Conservation (phyloP, 2,113 vertebrate species). For the Mesitornis unicolor region DNA sequence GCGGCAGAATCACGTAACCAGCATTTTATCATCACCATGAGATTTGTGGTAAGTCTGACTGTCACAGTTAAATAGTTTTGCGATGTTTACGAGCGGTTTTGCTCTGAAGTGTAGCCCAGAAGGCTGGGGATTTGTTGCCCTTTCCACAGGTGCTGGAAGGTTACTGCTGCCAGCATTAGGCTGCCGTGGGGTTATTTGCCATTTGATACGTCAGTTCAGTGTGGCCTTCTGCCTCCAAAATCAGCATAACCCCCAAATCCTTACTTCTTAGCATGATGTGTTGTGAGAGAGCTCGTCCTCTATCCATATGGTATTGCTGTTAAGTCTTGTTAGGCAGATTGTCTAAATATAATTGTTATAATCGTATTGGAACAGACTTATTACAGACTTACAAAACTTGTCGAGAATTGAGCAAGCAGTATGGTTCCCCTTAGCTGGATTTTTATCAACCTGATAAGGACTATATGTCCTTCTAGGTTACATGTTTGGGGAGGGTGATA, state of each 20-base stretch:
- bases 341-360: neutral
- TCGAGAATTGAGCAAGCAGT: neutral
- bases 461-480: slow-evolving; percentile 30
- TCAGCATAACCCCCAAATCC: neutral
- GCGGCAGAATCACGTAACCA: neutral
- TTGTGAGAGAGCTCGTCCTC: neutral
- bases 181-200: neutral
- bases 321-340: neutral
- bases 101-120: neutral
- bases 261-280: neutral
- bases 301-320: neutral
- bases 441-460: neutral
- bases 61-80: neutral
- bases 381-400: neutral
- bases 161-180: neutral
- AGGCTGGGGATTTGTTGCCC: neutral
- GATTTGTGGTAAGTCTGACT: neutral
- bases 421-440: neutral
- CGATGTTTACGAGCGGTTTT: neutral
- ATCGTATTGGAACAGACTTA: neutral
- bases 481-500: slow-evolving; percentile 8
- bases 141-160: neutral
- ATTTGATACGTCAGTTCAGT: neutral
- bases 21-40: neutral
- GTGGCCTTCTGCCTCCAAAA: neutral